Evolutionary conservation across 1,140 invertebrate genomes (phyloP).

Genomic region (Aphelenchoides fujianensis): DNA sequence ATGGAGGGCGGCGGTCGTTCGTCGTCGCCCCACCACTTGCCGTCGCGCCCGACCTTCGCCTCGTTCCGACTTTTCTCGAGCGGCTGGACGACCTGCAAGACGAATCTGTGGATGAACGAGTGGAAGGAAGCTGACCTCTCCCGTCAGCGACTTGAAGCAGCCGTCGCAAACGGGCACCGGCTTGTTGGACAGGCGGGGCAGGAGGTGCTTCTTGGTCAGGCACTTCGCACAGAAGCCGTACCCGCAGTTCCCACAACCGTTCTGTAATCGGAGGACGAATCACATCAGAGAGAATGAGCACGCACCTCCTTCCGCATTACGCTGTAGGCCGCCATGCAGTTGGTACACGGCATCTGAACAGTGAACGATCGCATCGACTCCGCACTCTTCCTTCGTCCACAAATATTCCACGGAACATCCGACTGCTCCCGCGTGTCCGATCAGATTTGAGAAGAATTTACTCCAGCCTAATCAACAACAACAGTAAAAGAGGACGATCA

Average conservation of each 20-base stretch:
- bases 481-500: too few species aligned
- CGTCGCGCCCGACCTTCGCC: background rate
- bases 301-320: conserved; percentile 25
- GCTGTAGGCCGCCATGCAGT: conserved; percentile 27
- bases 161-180: conserved; percentile 26
- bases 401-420: too few species aligned
- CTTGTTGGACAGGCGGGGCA: conserved; percentile 19
- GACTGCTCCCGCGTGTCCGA: background rate
- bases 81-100: conserved; percentile 9
- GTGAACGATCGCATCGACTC: background rate
- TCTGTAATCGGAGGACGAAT: conserved; percentile 3
- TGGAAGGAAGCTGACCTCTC: conserved; percentile 19
- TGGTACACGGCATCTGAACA: conserved; percentile 36
- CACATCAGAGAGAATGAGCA: background rate
- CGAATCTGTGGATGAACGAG: background rate
- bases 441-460: conserved; percentile 16
- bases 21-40: conserved; percentile 30
- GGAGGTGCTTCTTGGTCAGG: conserved; percentile 21
- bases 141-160: conserved; percentile 12
- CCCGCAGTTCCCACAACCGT: conserved; percentile 26
- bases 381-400: too few species aligned
- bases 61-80: conserved; percentile 10
- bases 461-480: conserved; percentile 32
- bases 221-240: conserved; percentile 33
- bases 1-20: conserved; percentile 31